Evolutionary conservation across 1,140 invertebrate species (phyloP).

Genomic region (Nebria ingens): DNA sequence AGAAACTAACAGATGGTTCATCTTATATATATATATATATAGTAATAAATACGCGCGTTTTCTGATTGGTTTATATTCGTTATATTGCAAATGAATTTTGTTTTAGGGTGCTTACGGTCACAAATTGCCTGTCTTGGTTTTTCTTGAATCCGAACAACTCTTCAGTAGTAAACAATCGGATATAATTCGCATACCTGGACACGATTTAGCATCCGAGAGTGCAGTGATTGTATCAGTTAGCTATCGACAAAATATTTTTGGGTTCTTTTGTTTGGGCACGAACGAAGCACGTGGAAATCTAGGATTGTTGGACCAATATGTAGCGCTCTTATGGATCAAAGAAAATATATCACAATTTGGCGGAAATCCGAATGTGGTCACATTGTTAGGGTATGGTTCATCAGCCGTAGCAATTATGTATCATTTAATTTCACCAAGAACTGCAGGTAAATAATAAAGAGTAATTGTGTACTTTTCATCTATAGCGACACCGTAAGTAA

Average conservation of each 20-base stretch:
- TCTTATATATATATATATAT: too few species aligned
- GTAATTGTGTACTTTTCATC: too few species aligned
- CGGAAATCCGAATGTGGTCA: conserved; percentile 56
- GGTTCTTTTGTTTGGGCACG: conserved; percentile 58
- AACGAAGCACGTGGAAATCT: conserved; percentile 50
- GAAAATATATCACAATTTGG: conserved; percentile 61
- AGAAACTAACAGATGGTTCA: too few species aligned
- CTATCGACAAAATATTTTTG: conserved; percentile 53
- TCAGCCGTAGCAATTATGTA: conserved; percentile 49
- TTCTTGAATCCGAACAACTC: conserved; percentile 47
- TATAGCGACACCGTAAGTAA: too few species aligned
- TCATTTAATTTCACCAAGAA: conserved; percentile 49
- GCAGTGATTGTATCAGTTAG: conserved; percentile 51
- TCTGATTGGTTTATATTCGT: not conserved
- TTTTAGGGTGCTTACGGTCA: conserved; percentile 42
- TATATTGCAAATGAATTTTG: conserved; percentile 20
- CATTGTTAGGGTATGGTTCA: conserved; percentile 57
- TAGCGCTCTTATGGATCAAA: conserved; percentile 59
- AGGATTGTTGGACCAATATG: conserved; percentile 58
- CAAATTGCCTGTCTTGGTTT: conserved; percentile 45
- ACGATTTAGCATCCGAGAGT: conserved; percentile 54
- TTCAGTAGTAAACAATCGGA: conserved; percentile 31
- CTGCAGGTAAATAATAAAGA: conserved; percentile 36
- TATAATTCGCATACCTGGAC: conserved; percentile 41
- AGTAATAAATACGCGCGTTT: too few species aligned